These are phyloP conservation scores for Drosophila silvestris DNA, from an alignment of 2,888 invertebrate species.

Conservation along the genomic window DNA sequence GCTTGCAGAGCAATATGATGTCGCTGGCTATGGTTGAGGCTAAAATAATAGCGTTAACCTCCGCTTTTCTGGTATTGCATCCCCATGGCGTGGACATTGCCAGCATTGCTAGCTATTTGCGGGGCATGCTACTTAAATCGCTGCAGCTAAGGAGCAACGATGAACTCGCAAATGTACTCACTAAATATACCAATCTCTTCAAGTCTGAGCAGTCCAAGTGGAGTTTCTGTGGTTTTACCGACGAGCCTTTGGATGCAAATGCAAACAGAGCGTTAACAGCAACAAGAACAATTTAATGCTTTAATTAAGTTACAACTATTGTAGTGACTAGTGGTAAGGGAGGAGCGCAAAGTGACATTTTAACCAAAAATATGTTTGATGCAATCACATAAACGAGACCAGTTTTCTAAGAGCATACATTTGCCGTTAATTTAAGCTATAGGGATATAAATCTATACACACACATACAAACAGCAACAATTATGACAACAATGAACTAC, in stretches of 20 bases:
- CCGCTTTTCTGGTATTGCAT: conserved; percentile 94
- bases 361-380: conserved; percentile 63
- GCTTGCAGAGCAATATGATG: conserved; percentile 41
- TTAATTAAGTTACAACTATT: conserved; percentile 66
- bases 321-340: conserved; percentile 52
- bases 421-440: conserved; percentile 32
- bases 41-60: conserved; percentile 93
- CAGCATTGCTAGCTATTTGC: conserved; percentile 95
- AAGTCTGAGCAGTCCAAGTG: conserved; percentile 89
- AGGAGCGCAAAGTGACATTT: conserved; percentile 53
- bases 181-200: conserved; percentile 92
- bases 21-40: conserved; percentile 86
- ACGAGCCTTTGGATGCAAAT: conserved; percentile 47
- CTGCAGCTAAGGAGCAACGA: conserved; percentile 90
- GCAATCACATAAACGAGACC: conserved; percentile 74
- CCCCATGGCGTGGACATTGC: conserved; percentile 96
- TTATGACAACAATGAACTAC: conserved; percentile 64
- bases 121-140: conserved; percentile 88
- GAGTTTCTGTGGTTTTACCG: conserved; percentile 89
- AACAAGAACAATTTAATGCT: conserved; percentile 64
- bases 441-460: conserved; percentile 12
- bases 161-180: conserved; percentile 90
- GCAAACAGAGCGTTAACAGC: conserved; percentile 44
- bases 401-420: conserved; percentile 64
- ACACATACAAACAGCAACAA: conserved; percentile 20